phyloP scores from a whole-genome alignment of 2,888 invertebrate species.

The Rapana venosa region DNA sequence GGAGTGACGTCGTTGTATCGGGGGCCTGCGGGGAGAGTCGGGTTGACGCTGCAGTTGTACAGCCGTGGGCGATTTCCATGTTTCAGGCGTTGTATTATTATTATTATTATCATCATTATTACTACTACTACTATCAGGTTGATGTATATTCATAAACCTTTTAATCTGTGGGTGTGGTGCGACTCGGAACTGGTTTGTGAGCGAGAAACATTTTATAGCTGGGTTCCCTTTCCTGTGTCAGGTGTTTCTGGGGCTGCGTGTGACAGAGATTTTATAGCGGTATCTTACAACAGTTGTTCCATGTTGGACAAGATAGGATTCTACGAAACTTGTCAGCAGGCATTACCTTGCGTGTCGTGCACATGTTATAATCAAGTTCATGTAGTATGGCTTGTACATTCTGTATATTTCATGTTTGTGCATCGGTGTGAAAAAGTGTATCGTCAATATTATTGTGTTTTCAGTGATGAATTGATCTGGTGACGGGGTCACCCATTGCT shows the following conservation, averaged over 20 bases:
- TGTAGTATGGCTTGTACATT: background rate
- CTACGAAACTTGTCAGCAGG: background rate
- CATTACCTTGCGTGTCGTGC: slow-evolving; percentile 2
- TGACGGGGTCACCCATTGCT: slow-evolving; percentile 27
- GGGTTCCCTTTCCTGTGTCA: background rate
- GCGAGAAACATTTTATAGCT: background rate
- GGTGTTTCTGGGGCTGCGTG: background rate
- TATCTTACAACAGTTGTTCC: background rate
- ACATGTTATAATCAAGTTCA: background rate
- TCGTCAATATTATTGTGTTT: background rate
- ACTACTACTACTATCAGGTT: background rate
- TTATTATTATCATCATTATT: background rate
- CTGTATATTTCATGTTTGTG: background rate
- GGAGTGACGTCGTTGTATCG: background rate
- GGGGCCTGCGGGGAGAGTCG: background rate
- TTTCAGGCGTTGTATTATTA: background rate
- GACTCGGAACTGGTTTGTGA: background rate
- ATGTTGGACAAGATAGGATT: background rate
- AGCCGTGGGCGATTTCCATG: background rate
- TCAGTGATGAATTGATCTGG: background rate
- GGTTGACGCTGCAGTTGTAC: background rate
- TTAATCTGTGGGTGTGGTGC: background rate
- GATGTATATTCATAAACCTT: slow-evolving; percentile 8
- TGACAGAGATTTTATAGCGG: background rate
- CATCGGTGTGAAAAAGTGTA: background rate